Conservation (phyloP, 2,888 invertebrate species). For the Leptothorax acervorum region DNA sequence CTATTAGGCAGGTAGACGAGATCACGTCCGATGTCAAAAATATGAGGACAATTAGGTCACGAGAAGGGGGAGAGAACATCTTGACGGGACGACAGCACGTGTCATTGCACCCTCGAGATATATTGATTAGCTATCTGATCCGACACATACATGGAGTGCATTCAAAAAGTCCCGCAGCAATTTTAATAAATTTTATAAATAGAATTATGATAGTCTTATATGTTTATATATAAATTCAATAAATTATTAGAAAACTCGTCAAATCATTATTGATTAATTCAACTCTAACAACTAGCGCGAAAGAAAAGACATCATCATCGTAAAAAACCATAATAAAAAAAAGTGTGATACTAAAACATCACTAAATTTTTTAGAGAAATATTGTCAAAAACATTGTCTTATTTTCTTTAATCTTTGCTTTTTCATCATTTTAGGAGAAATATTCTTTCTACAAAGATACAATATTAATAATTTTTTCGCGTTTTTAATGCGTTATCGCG, state of each 20-base stretch:
- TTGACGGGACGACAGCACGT: slow-evolving; percentile 64
- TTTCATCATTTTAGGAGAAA: neutral
- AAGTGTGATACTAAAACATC: neutral
- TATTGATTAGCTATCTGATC: slow-evolving; percentile 44
- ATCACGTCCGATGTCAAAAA: slow-evolving; percentile 64
- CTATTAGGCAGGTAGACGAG: slow-evolving; percentile 51
- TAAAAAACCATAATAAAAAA: neutral
- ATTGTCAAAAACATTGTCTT: neutral
- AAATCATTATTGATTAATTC: neutral
- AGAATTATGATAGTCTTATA: neutral
- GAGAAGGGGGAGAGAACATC: slow-evolving; percentile 55
- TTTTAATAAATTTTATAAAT: neutral
- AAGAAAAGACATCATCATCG: neutral
- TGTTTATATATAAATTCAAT: neutral
- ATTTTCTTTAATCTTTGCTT: neutral
- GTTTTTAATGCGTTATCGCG: neutral
- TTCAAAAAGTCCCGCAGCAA: slow-evolving; percentile 53
- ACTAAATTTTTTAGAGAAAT: neutral
- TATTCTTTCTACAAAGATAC: neutral
- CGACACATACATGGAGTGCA: slow-evolving; percentile 40
- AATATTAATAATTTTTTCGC: neutral
- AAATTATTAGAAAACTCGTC: neutral
- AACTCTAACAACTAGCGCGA: neutral
- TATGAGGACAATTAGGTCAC: slow-evolving; percentile 62
- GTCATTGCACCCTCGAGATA: slow-evolving; percentile 62